Evolutionary conservation across 2,113 vertebrate genomes (phyloP), one percentile per base, ranked within the genome.

Genomic region (Butorides virescens): DNA sequence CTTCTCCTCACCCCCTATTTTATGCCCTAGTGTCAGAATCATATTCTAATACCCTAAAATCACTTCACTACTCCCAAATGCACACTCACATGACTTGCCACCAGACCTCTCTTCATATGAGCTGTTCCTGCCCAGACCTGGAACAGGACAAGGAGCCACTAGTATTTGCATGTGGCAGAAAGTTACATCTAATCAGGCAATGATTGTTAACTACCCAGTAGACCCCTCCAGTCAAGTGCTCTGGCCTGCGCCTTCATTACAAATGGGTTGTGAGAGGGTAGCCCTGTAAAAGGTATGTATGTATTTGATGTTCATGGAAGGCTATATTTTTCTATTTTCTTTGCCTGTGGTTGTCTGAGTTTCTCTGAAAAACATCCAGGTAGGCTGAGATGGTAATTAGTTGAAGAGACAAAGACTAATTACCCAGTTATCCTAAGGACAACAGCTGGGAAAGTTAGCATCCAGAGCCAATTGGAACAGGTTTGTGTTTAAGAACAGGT

Each of bases 351-450:
- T 80, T 91, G 25, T 88, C 46, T 84, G 46, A 0, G 11, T 91
- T 91, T 94, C 59, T 88, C 70, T 92, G 89, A 92, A 72, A 96
- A 91, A 71, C 8, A 95, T 65, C 68, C 55, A 66, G n/a, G 83
- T 86, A 71, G 50, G 21, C 26, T 81, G 72, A 94, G 25, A 50
- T 62, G 23, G 46, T 68, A 93, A 96, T 96, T 84, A 91, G 39
- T 71, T 46, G 66, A 29, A 91, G 59, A 93, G 49, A 91, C 63
- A 93, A 96, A 91, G 80, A 83, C 55, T 93, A 95, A 96, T 88
- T 95, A 68, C 59, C 37, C 86, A 88, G 62, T 95, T 92, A 92
- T 92, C n/a, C 72, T 77, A 81, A 50, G 82, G 32, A 83, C 22
- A 42, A 86, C 75, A 91, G 32, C 68, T 93, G 86, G 42, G 59